A percentile compares a stretch with the other conserved stretches of the same genome.
These are phyloP conservation scores for Andricus grossulariae DNA, from an alignment of 1,140 invertebrate species.

Conservation along the genomic window DNA sequence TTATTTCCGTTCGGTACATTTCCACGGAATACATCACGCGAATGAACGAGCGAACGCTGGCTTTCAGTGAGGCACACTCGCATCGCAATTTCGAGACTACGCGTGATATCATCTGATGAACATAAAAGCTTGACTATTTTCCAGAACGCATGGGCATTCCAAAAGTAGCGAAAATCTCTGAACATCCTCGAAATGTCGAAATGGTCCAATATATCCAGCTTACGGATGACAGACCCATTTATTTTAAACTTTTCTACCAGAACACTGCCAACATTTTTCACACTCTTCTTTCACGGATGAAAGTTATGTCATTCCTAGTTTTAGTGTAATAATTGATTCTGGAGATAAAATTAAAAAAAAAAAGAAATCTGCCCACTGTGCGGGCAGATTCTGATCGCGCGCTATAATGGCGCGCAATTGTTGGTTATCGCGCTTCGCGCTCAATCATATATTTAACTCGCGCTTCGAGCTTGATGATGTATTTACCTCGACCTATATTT, in stretches of 20 bases:
- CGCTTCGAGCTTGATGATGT: no score
- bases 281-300: no score
- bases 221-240: not conserved
- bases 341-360: not conserved
- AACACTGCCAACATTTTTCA: not conserved
- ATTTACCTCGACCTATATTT: no score
- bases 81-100: not conserved
- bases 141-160: not conserved
- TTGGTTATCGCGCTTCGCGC: no score
- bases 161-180: not conserved
- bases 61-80: conserved; percentile 13
- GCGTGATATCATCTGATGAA: conserved; percentile 19
- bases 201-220: not conserved
- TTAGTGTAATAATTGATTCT: not conserved
- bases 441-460: no score
- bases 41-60: not conserved
- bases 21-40: not conserved
- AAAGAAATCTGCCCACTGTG: no score
- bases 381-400: no score
- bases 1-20: not conserved
- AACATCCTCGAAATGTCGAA: not conserved
- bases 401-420: no score
- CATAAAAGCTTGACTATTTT: conserved; percentile 8
- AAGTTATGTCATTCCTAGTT: not conserved
- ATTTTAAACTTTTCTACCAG: not conserved